Conservation (phyloP, 2,797 vertebrate genomes). For the Acrocephalus scirpaceus region DNA sequence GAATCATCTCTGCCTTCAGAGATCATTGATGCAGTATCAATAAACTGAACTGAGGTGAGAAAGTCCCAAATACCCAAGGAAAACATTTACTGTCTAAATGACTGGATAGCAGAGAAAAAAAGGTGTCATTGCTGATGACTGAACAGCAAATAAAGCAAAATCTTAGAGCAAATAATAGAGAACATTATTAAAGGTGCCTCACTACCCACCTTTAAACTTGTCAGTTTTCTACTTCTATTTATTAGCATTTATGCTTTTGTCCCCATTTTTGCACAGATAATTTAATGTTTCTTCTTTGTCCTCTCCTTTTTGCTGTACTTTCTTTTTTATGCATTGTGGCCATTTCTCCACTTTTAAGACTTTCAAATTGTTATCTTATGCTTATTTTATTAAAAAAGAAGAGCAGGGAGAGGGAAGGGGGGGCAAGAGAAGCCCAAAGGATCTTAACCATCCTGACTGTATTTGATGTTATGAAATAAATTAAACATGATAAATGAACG, state of each 20-base stretch:
- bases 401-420: rapidly evolving
- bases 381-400: background rate
- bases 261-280: background rate
- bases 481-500: background rate
- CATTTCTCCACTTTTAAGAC: background rate
- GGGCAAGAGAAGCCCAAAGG: background rate
- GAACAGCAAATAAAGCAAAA: background rate
- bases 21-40: background rate
- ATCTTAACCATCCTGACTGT: background rate
- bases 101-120: background rate
- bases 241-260: background rate
- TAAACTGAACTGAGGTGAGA: background rate
- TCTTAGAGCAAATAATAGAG: background rate
- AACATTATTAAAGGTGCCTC: background rate
- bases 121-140: background rate
- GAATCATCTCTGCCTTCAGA: background rate
- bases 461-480: background rate
- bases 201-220: background rate
- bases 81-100: background rate
- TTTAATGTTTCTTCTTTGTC: background rate
- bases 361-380: background rate
- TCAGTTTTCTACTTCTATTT: background rate
- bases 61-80: background rate
- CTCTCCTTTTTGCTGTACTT: background rate
- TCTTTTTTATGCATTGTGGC: background rate